These are phyloP conservation scores for Amorpha juglandis DNA, from an alignment of 2,888 invertebrate genomes.

Conservation along the genomic window DNA sequence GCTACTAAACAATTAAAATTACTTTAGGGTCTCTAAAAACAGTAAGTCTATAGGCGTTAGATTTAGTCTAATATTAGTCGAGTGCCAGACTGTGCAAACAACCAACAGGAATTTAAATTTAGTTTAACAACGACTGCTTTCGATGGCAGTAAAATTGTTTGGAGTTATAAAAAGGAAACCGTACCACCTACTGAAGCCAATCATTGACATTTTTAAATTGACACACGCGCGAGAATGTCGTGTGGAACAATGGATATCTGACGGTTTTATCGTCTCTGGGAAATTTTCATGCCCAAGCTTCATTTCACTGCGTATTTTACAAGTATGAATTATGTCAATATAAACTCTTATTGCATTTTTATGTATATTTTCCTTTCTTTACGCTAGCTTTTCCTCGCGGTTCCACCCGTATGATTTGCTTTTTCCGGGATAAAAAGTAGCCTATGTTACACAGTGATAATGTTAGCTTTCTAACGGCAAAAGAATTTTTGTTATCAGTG, in stretches of 20 bases:
- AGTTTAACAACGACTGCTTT: neutral
- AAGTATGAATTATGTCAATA: neutral
- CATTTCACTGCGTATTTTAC: neutral
- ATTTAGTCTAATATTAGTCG: neutral
- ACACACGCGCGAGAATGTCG: slow-evolving; percentile 6
- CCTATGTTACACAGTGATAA: too few species aligned
- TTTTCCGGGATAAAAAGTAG: too few species aligned
- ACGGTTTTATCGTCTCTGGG: slow-evolving; percentile 19
- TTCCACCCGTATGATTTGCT: too few species aligned
- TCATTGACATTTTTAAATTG: slow-evolving; percentile 15
- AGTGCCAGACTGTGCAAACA: neutral
- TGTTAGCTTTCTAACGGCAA: too few species aligned
- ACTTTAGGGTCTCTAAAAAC: too few species aligned
- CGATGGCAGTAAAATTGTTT: neutral
- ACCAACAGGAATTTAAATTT: neutral
- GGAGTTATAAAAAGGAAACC: neutral
- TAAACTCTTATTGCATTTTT: neutral
- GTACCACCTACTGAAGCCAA: neutral
- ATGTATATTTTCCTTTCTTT: too few species aligned
- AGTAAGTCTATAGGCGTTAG: neutral
- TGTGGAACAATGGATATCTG: slow-evolving; percentile 13
- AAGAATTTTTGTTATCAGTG: too few species aligned
- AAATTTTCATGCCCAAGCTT: slow-evolving; percentile 6
- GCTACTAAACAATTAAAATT: too few species aligned
- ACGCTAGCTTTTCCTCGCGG: too few species aligned